Base-by-base conservation (phyloP, 2,888 invertebrate species). In the Tachina fera region DNA sequence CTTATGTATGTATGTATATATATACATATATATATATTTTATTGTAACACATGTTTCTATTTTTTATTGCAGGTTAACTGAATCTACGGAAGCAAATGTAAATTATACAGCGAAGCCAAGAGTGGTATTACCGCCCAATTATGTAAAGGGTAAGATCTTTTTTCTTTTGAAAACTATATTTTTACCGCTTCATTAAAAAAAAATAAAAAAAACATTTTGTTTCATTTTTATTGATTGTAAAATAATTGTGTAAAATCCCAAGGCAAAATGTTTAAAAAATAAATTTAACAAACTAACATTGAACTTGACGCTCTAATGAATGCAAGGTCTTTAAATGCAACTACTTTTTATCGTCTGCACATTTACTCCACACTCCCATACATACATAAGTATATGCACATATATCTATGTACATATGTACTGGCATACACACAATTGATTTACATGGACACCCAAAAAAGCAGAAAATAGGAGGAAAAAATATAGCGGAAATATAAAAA, bases 101-200 rank as follows among this genome's bases (percentile, higher is more conserved):
- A 95, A 95, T 91, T 95, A 94, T 90, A 95, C 83, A 72, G 91
- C 95, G 87, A 95, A 95, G 90, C 95, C 96, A 14, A 94, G 95
- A 89, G 95, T 96, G 82, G 95, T 96, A 87, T 92, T 95, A 88
- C 96, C 96, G 49, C 95, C 96, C 90, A 94, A 94, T 92, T 96
- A 96, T 94, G 95, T 96, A 83, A 96, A 96, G 95, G 96, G 96
- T 96, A 93, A 90, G 91, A 89, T 49, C 9, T 19, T 74, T 58
- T 19, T 49, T 31, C 31, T 31, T 31, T 31, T 31, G 31, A 31
- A 31, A 31, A 31, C 31, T 31, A 61, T 10, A 14, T 43, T 61
- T 61, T 61, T 5, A 43, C 41, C 41, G n/a, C 43, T 61, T 61
- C 11, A 11, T 16, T 60, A 43, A 4, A 8, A 14, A 61, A 11